Evolutionary conservation across 2,113 vertebrate species (phyloP).

Genomic region (Scortum barcoo): DNA sequence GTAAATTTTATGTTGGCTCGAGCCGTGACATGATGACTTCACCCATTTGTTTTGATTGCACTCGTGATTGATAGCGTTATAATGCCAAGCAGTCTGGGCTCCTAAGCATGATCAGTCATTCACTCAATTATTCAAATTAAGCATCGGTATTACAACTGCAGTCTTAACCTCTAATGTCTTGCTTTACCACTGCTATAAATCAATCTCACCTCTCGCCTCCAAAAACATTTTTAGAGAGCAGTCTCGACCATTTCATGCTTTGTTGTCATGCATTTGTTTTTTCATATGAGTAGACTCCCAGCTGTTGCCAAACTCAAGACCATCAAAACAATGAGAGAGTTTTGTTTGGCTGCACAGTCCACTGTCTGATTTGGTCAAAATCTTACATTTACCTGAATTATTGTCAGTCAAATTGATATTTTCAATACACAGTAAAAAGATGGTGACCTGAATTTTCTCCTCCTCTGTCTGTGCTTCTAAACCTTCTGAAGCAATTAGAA

Average conservation of each 20-base stretch:
- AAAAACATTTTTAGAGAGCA: conserved; percentile 33
- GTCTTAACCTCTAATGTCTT: conserved; percentile 74
- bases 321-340: conserved; percentile 17
- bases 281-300: not conserved
- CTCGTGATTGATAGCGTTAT: conserved; percentile 72
- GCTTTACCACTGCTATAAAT: conserved; percentile 74
- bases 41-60: conserved; percentile 79
- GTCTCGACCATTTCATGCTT: not conserved
- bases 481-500: not conserved
- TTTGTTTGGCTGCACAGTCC: not conserved
- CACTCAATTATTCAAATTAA: conserved; percentile 82
- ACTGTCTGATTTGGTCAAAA: not conserved
- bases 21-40: conserved; percentile 73
- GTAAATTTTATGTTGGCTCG: conserved; percentile 71
- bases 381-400: conserved; percentile 4
- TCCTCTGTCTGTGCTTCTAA: not conserved
- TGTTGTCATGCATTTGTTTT: conserved; percentile 2
- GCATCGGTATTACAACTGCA: conserved; percentile 74
- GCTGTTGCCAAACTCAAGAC: conserved; percentile 12
- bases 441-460: not conserved
- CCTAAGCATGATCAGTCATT: conserved; percentile 77
- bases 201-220: conserved; percentile 61
- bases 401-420: conserved; percentile 16
- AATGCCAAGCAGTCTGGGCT: conserved; percentile 65
- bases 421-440: not conserved